Evolutionary conservation across 2,797 vertebrate genomes (phyloP).

Genomic region (Acipenser ruthenus): DNA sequence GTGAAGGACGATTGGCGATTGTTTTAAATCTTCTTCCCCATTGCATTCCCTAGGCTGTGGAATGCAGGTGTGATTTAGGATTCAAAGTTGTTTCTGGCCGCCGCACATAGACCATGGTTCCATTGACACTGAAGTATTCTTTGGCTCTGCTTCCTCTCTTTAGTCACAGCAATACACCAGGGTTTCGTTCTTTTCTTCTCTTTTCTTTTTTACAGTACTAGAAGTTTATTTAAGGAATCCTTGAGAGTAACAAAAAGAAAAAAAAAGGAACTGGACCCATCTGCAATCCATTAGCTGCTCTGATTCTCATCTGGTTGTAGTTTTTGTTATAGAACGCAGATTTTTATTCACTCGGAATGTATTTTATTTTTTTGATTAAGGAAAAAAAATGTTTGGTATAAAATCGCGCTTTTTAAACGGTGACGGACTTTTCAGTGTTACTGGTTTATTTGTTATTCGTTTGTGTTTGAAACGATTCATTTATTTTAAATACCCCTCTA

Average conservation of each 20-base stretch:
- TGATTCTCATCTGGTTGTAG: constrained; percentile 39
- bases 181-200: neutral
- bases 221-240: constrained; percentile 31
- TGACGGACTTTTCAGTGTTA: neutral
- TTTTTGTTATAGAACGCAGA: constrained; percentile 39
- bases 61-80: neutral
- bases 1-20: neutral
- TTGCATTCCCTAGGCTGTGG: neutral
- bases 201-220: constrained; percentile 24
- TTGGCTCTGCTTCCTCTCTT: neutral
- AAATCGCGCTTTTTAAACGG: neutral
- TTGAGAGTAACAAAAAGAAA: constrained; percentile 22
- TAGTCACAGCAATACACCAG: neutral
- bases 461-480: neutral
- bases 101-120: neutral
- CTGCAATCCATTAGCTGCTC: constrained; percentile 34
- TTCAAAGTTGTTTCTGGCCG: neutral
- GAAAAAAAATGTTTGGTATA: neutral
- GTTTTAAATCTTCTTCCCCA: neutral
- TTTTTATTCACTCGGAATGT: constrained; percentile 29
- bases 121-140: neutral
- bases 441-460: too few species aligned
- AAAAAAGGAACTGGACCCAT: constrained; percentile 25
- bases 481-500: constrained; percentile 15
- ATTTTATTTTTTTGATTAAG: constrained; percentile 9